These are phyloP conservation scores for Chloroceryle inda DNA, from an alignment of 2,797 vertebrate species.

Conservation along the genomic window DNA sequence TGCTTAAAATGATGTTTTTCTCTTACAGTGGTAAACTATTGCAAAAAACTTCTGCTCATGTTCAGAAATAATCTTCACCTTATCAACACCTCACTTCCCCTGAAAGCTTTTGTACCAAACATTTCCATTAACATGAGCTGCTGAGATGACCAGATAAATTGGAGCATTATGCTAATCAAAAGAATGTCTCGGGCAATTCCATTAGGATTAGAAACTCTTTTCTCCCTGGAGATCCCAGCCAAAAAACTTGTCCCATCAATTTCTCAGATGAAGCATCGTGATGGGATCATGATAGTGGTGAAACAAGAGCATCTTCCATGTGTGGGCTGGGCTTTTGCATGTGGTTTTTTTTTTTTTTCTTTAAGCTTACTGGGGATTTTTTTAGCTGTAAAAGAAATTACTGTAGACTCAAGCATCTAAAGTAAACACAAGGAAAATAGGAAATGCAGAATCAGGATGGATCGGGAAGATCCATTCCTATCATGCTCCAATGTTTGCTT, in stretches of 20 bases:
- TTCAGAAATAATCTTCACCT: slow-evolving; percentile 23
- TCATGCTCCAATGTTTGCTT: not conserved
- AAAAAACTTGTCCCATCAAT: not conserved
- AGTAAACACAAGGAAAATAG: not conserved
- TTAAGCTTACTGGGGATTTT: not conserved
- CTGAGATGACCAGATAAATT: slow-evolving; percentile 5
- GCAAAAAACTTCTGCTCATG: not conserved
- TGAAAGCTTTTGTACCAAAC: not conserved
- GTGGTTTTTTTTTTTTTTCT: not conserved
- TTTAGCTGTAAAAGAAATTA: not conserved
- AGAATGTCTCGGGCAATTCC: not conserved
- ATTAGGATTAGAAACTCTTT: not conserved
- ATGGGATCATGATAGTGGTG: not conserved
- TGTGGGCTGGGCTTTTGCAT: not conserved
- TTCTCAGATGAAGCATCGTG: not conserved
- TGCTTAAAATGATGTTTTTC: not conserved
- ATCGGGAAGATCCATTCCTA: not conserved
- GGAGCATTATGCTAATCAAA: not conserved
- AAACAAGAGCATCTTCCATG: too few relatives aligned
- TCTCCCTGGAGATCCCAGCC: not conserved
- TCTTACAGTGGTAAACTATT: not conserved
- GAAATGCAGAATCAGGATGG: not conserved
- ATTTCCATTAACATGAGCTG: not conserved
- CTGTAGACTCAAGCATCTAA: not conserved
- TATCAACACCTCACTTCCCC: not conserved